A percentile compares a stretch with the other conserved stretches of the same genome.
Evolutionary conservation across 2,797 vertebrate genomes (phyloP).

Genomic region (Hemitrygon akajei): DNA sequence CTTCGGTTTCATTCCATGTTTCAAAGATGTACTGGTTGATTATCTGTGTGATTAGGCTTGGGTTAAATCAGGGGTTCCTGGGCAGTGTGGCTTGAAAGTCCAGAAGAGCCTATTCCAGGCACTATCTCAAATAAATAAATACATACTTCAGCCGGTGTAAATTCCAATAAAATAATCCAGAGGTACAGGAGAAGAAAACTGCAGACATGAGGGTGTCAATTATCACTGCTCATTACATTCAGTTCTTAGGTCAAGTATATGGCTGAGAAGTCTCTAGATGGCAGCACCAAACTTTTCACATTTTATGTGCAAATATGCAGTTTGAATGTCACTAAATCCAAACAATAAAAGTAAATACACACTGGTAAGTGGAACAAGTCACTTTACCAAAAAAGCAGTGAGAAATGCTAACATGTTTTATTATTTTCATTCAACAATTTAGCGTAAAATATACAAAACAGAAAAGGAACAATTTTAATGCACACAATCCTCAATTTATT

Average conservation of each 20-base stretch:
- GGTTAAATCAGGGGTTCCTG: too few relatives aligned
- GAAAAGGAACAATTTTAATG: neutral
- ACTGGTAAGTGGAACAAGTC: neutral
- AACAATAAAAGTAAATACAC: neutral
- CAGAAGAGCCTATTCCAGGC: too few relatives aligned
- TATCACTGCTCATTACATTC: neutral
- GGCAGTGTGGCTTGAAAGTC: too few relatives aligned
- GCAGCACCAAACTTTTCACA: neutral
- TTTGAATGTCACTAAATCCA: neutral
- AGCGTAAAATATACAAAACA: neutral
- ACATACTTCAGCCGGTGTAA: neutral
- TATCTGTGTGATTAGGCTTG: too few relatives aligned
- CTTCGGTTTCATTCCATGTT: too few relatives aligned
- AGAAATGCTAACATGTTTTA: neutral
- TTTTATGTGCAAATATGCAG: neutral
- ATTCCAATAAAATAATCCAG: neutral
- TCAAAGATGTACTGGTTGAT: too few relatives aligned
- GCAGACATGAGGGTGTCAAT: neutral
- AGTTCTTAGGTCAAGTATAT: neutral
- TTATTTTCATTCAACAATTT: neutral
- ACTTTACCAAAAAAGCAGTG: neutral
- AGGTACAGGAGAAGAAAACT: neutral
- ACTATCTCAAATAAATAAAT: too few relatives aligned
- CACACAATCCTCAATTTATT: too few relatives aligned
- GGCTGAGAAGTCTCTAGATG: neutral